phyloP scores from a whole-genome alignment of 2,797 vertebrate species.

The Siniperca scherzeri region DNA sequence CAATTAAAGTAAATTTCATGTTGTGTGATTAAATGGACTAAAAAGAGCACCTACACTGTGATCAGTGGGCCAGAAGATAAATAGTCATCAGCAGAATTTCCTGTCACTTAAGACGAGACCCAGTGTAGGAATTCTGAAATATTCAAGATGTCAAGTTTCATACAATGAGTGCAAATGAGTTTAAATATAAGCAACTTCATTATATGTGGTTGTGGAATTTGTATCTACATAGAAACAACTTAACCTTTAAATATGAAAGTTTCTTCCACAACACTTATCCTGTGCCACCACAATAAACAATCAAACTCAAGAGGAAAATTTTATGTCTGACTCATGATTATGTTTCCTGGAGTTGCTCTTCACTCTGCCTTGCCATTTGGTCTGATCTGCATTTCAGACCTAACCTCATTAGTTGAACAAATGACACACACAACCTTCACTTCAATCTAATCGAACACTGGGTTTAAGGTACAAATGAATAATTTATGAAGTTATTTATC shows the following conservation, averaged over 20 bases:
- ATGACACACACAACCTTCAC: conserved; percentile 33
- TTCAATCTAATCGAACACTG: conserved; percentile 50
- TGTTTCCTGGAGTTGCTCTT: background rate
- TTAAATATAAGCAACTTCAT: background rate
- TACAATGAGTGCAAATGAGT: background rate
- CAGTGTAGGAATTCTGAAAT: background rate
- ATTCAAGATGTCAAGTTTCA: background rate
- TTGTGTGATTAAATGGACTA: background rate
- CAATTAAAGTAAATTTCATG: background rate
- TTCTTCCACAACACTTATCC: background rate
- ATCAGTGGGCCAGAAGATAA: background rate
- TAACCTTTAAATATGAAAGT: background rate
- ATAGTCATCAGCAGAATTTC: background rate
- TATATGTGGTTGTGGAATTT: background rate
- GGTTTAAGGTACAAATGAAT: conserved; percentile 42
- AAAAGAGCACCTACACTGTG: background rate
- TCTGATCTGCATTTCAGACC: conserved; percentile 3
- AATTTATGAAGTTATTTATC: conserved; percentile 50
- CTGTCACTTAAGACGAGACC: background rate
- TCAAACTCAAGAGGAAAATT: conserved; percentile 5
- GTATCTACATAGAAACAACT: background rate
- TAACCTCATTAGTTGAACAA: conserved; percentile 33
- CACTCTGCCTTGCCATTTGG: background rate
- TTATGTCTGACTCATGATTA: conserved; percentile 1
- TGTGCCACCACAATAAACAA: conserved; percentile 1